These are phyloP conservation scores for Antitype chi DNA, from an alignment of 2,888 invertebrate species.

Conservation along the genomic window DNA sequence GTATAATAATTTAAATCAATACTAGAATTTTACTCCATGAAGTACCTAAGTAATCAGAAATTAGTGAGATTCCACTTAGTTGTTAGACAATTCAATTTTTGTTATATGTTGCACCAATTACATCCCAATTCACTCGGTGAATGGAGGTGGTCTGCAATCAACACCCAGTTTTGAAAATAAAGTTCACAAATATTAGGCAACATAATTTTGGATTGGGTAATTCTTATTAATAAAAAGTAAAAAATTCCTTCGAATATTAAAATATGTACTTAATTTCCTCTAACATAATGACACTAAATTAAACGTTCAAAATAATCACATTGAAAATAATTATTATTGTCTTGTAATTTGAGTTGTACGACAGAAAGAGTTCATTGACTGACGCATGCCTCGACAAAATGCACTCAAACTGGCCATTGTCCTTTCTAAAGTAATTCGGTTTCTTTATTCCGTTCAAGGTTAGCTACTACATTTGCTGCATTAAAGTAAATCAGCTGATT, in stretches of 20 bases:
- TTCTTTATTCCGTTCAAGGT: constrained; percentile 49
- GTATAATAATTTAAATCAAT: no score
- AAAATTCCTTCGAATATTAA: not conserved
- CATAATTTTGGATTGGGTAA: not conserved
- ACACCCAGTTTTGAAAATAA: not conserved
- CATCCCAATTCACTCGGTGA: no score
- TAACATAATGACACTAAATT: not conserved
- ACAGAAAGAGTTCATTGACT: constrained; percentile 50
- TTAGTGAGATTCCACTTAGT: no score
- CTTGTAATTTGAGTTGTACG: not conserved
- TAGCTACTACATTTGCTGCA: constrained; percentile 12
- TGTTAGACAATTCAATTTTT: no score
- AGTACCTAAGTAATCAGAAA: no score
- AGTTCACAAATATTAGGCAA: not conserved
- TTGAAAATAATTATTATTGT: not conserved
- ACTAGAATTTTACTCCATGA: no score
- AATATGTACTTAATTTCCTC: not conserved
- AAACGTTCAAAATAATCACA: not conserved
- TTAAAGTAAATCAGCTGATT: constrained; percentile 8
- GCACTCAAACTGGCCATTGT: constrained; percentile 37
- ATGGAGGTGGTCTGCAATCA: no score
- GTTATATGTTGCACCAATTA: no score
- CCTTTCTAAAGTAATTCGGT: constrained; percentile 51
- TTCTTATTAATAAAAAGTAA: not conserved
- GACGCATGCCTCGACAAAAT: constrained; percentile 19